Evolutionary conservation across 2,797 vertebrate species (phyloP), one percentile per base, ranked within the genome.

Genomic region (Pachyuromys duprasi): DNA sequence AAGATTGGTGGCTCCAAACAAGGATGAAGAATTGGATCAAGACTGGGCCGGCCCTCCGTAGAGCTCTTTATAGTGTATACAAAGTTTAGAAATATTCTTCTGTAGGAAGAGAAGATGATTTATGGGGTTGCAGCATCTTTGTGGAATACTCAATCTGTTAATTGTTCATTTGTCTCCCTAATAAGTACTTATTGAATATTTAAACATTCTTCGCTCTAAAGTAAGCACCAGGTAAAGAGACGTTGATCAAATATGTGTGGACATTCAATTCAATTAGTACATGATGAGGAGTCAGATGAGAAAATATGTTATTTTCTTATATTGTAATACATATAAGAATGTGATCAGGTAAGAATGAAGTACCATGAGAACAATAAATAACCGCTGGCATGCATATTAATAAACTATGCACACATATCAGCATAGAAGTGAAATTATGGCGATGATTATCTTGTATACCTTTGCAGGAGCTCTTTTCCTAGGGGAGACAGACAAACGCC

Each of bases 111-210:
- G 22, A 78, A 92, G 18, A 91, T 86, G 36, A 82, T 75, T 93
- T 92, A 90, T 69, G 53, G 69, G 31, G 67, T 26, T 69, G 33
- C 33, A 79, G 65, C 22, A 96, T 86, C 91, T 88, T 90, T 74
- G 62, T 75, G 76, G 74, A 95, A 69, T 90, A 93, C 81, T 95
- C 92, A 93, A 86, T 92, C 81, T 93, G 74, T 92, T 93, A 96
- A 91, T 62, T 90, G 63, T 72, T 95, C 79, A 91, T 74, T 87
- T 84, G 84, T 45, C 28, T 36, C 49, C 93, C 78, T 75, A 86
- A 70, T 93, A 86, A 94, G 67, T 80, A 96, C 39, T 74, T 96
- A 94, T 69, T 63, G 65, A 75, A 80, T 11, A 86, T 86, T 82
- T 82, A 70, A 91, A 60, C 24, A 78, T 55, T 15, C 49, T n/a